These are phyloP conservation scores for Amphiduros pacificus DNA, from an alignment of 2,888 invertebrate genomes.

Conservation along the genomic window DNA sequence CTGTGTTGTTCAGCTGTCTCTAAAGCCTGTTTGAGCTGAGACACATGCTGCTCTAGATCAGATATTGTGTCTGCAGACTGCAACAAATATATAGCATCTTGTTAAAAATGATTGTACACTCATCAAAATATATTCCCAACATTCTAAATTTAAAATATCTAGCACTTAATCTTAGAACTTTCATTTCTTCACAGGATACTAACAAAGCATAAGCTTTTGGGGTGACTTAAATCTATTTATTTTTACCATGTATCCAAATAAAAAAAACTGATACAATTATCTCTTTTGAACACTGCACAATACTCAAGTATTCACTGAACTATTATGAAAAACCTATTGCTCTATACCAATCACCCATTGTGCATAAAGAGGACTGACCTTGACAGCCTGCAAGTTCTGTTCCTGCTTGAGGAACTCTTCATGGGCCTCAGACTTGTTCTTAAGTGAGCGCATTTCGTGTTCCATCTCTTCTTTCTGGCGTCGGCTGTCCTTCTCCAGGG, in stretches of 20 bases:
- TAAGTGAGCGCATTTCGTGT: constrained; percentile 43
- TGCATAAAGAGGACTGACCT: constrained; percentile 43
- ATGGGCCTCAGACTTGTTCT: constrained; percentile 52
- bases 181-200: no score
- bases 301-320: no score
- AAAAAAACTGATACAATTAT: no score
- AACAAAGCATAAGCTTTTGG: no score
- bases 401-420: constrained; percentile 53
- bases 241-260: no score
- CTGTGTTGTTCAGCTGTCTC: constrained; percentile 49
- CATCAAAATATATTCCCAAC: no score
- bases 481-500: constrained; percentile 45
- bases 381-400: constrained; percentile 45
- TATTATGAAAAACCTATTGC: no score
- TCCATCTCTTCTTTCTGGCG: constrained; percentile 40
- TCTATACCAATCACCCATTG: no score
- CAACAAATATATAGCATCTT: constrained; percentile 7
- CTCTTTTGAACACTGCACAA: no score
- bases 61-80: constrained; percentile 50
- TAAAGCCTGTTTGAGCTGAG: constrained; percentile 45
- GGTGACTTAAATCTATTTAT: no score
- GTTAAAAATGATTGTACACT: background rate
- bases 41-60: constrained; percentile 48
- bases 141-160: no score
- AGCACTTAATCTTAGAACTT: no score